Conservation (phyloP, 2,888 invertebrate species). For the Heliconius sara region DNA sequence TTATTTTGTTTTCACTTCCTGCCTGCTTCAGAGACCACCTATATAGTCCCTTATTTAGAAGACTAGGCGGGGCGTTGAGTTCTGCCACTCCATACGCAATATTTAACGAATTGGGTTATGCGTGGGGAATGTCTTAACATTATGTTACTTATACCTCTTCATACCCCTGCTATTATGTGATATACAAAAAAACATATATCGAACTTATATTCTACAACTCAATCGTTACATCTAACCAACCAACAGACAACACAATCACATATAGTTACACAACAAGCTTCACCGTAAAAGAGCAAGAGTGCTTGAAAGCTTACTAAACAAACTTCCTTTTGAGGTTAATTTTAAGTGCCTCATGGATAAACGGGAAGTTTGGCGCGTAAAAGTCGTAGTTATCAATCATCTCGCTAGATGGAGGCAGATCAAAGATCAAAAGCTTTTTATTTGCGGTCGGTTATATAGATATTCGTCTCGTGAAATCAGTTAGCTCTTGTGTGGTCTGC, state of each 20-base stretch:
- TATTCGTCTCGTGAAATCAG: conserved; percentile 17
- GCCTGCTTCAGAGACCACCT: too few relatives aligned
- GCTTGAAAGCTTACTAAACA: conserved; percentile 36
- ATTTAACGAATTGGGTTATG: neutral
- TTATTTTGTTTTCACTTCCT: too few relatives aligned
- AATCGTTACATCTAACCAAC: neutral
- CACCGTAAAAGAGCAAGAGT: conserved; percentile 33
- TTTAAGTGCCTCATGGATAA: conserved; percentile 44
- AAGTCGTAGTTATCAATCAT: conserved; percentile 45
- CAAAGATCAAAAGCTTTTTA: conserved; percentile 42
- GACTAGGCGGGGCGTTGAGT: neutral
- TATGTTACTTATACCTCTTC: neutral
- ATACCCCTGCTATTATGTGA: neutral
- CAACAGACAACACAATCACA: neutral
- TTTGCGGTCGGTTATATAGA: conserved; percentile 25
- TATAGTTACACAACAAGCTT: conserved; percentile 6
- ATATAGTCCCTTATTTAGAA: too few relatives aligned
- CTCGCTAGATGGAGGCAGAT: conserved; percentile 47
- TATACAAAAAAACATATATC: neutral
- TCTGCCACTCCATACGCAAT: neutral
- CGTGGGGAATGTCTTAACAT: neutral
- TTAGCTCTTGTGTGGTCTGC: conserved; percentile 22
- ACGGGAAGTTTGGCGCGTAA: conserved; percentile 43
- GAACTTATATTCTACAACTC: neutral
- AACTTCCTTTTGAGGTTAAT: conserved; percentile 43